Percentiles rank a stretch among this genome's conserved stretches.
Evolutionary conservation across 2,113 vertebrate species (phyloP).

Genomic region (Perca fluviatilis): DNA sequence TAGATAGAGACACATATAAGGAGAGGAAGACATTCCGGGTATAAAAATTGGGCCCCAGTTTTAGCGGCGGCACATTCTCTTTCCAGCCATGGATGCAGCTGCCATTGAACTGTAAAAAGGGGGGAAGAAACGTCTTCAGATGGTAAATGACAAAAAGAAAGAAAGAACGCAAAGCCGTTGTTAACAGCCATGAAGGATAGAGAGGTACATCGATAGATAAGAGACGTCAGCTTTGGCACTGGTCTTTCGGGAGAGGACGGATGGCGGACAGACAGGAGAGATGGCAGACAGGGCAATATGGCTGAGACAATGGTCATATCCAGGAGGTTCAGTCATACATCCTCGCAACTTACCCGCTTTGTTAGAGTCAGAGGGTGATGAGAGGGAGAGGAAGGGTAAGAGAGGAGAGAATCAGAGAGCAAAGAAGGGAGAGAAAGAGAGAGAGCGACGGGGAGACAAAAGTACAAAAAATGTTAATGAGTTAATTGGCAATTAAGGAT

Average conservation of each 20-base stretch:
- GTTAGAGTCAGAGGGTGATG: conserved; percentile 89
- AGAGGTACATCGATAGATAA: conserved; percentile 35
- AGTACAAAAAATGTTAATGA: conserved; percentile 94
- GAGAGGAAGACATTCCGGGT: conserved; percentile 80
- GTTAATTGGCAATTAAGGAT: conserved; percentile 79
- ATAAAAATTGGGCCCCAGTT: conserved; percentile 56
- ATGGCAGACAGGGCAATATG: conserved; percentile 78
- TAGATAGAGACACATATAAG: conserved; percentile 73
- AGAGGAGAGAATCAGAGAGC: conserved; percentile 87
- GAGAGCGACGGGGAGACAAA: conserved; percentile 91
- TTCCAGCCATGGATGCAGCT: conserved; percentile 82
- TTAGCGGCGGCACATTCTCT: conserved; percentile 75
- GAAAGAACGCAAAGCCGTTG: conserved; percentile 57
- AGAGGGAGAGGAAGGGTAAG: conserved; percentile 77
- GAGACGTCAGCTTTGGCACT: conserved; percentile 73
- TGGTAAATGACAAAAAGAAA: conserved; percentile 61
- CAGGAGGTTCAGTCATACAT: conserved; percentile 86
- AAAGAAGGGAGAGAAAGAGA: conserved; percentile 79
- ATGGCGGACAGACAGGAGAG: conserved; percentile 71
- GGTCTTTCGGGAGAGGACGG: conserved; percentile 56
- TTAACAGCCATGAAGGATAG: conserved; percentile 66
- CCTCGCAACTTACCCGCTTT: conserved; percentile 94
- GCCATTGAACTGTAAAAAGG: conserved; percentile 80
- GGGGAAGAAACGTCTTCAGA: conserved; percentile 70
- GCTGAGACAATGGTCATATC: conserved; percentile 87